phyloP scores from a whole-genome alignment of 1,140 invertebrate genomes.

The Lysiphlebus fabarum region DNA sequence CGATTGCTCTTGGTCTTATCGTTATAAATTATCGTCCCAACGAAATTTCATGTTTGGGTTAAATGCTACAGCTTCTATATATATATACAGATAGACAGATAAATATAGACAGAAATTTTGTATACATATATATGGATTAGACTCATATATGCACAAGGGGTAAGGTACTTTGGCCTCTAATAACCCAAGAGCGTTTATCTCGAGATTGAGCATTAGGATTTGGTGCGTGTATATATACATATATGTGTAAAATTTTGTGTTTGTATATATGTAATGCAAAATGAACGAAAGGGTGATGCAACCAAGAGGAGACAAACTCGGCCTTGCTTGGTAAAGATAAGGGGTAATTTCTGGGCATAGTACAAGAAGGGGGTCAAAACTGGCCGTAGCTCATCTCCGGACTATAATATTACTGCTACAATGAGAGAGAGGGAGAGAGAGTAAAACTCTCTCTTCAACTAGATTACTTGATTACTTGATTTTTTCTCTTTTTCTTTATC shows the following conservation, averaged over 20 bases:
- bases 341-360: slow-evolving; percentile 48
- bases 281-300: neutral
- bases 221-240: slow-evolving; percentile 33
- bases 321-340: slow-evolving; percentile 47
- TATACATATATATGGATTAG: neutral
- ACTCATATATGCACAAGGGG: slow-evolving; percentile 21
- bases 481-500: neutral
- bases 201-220: slow-evolving; percentile 51
- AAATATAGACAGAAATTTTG: neutral
- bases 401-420: slow-evolving; percentile 25
- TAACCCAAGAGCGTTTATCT: slow-evolving; percentile 44
- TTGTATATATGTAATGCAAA: neutral
- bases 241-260: no score
- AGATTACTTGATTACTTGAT: slow-evolving; percentile 1
- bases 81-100: no score
- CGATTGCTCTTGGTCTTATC: slow-evolving; percentile 1
- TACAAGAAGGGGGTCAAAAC: slow-evolving; percentile 41
- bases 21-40: neutral
- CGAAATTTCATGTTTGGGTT: neutral
- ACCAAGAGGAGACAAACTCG: slow-evolving; percentile 1
- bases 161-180: slow-evolving; percentile 27
- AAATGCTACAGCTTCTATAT: neutral
- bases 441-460: slow-evolving; percentile 24
- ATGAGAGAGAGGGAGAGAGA: no score
- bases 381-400: slow-evolving; percentile 49